Evolutionary conservation across 2,797 vertebrate species (phyloP), one percentile per base, ranked within the genome.

Genomic region (Tenualosa thibaudeaui): DNA sequence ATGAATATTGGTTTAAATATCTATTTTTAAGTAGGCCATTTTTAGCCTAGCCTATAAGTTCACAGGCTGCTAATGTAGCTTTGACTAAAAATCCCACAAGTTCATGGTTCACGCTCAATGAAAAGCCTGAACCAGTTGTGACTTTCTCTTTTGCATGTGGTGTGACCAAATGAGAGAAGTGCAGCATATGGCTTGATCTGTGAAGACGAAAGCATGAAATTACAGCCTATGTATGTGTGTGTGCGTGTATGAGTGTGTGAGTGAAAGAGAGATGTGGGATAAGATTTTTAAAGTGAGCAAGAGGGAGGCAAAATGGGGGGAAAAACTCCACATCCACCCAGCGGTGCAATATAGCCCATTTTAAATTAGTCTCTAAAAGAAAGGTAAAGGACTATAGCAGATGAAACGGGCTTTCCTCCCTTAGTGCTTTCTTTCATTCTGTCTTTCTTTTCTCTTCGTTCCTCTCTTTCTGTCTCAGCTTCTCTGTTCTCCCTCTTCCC

Each of bases 151-250:
- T 86, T 89, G 87, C 90, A 89, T 89, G 93, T 94, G 91, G 89
- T 89, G 82, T 78, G 83, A 85, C 91, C 89, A 92, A 92, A 92
- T 89, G 88, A 93, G 90, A 91, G 90, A 86, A 90, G 85, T 85
- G 88, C 85, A 91, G 89, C 81, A n/a, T 84, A 88, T 91, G 90
- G 89, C 90, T 90, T 88, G 81, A 87, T 87, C 82, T 94, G 90
- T 89, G 90, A 89, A 93, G 86, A 86, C 91, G 87, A 91, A 91
- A 92, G 93, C 92, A 92, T 94, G 90, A 93, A 94, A 94, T 94
- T 94, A 94, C 90, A 94, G 86, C 85, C 82, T 83, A 88, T 85
- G 88, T 87, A 87, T 83, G 88, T 87, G 89, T 87, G 89, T 15
- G 87, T 0, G 91, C 89, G 89, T 89, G 88, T 83, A 88, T 87